A percentile compares a stretch with the other conserved stretches of the same genome.
Conservation (phyloP, 2,888 invertebrate genomes). For the Podabrus alpinus region DNA sequence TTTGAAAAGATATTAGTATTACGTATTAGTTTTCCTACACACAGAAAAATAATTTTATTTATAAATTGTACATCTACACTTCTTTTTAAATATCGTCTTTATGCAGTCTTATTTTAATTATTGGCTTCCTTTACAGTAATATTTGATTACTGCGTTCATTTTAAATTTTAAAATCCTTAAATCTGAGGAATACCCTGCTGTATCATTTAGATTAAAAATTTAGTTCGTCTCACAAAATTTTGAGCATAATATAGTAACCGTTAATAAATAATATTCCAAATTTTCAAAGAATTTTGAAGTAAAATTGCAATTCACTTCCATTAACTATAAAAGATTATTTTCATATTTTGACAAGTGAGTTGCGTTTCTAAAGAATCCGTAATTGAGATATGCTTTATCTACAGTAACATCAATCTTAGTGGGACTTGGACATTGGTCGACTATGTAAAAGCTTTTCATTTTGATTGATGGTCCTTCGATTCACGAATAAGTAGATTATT, state of each 20-base stretch:
- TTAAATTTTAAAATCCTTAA: background rate
- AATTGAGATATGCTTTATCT: constrained; percentile 30
- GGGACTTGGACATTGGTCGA: constrained; percentile 25
- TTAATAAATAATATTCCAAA: background rate
- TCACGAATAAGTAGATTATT: constrained; percentile 22
- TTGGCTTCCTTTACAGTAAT: background rate
- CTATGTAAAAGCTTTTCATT: constrained; percentile 28
- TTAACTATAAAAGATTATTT: constrained; percentile 23
- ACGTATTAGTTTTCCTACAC: too few species aligned
- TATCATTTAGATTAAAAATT: background rate
- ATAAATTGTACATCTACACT: too few species aligned
- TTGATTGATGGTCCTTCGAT: constrained; percentile 27
- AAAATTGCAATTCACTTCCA: constrained; percentile 16
- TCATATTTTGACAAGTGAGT: constrained; percentile 28
- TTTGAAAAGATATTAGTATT: too few species aligned
- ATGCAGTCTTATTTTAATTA: background rate
- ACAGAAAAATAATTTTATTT: too few species aligned
- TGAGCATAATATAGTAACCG: background rate
- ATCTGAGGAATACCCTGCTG: background rate
- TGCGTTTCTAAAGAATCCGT: constrained; percentile 29
- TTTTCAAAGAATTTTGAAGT: constrained; percentile 3
- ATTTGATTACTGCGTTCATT: background rate
- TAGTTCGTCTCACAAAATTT: background rate
- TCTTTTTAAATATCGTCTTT: too few species aligned
- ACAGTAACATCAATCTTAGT: constrained; percentile 30